These are phyloP conservation scores for Peromyscus nudipes DNA, from an alignment of 2,797 vertebrate genomes.

Conservation along the genomic window DNA sequence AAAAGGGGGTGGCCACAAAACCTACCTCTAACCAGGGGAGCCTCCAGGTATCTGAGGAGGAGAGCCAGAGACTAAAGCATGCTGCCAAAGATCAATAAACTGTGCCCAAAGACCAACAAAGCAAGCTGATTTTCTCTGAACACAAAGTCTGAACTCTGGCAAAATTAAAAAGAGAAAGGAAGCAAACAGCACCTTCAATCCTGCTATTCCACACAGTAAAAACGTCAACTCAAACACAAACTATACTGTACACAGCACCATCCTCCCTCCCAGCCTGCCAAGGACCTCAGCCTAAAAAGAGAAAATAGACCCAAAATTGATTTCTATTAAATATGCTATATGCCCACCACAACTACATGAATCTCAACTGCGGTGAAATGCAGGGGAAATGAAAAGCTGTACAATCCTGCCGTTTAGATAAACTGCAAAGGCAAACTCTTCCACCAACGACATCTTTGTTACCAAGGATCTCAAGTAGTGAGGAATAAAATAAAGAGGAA, in stretches of 20 bases:
- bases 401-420: neutral
- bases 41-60: neutral
- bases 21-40: neutral
- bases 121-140: conserved; percentile 69
- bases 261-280: neutral
- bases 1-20: conserved; percentile 21
- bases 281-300: conserved; percentile 47
- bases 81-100: neutral
- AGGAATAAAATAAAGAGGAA: conserved; percentile 11
- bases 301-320: conserved; percentile 21
- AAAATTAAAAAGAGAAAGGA: conserved; percentile 49
- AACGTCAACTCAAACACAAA: conserved; percentile 24
- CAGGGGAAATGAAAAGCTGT: neutral
- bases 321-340: neutral
- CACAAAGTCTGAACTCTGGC: conserved; percentile 35
- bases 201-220: conserved; percentile 27
- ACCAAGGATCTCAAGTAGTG: neutral
- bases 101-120: conserved; percentile 51
- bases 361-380: neutral
- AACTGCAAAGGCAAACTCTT: neutral
- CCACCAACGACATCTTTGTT: neutral
- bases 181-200: neutral
- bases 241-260: neutral
- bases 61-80: neutral
- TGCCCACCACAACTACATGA: neutral